phyloP scores from a whole-genome alignment of 2,888 invertebrate species.

The Drosophila monieri region DNA sequence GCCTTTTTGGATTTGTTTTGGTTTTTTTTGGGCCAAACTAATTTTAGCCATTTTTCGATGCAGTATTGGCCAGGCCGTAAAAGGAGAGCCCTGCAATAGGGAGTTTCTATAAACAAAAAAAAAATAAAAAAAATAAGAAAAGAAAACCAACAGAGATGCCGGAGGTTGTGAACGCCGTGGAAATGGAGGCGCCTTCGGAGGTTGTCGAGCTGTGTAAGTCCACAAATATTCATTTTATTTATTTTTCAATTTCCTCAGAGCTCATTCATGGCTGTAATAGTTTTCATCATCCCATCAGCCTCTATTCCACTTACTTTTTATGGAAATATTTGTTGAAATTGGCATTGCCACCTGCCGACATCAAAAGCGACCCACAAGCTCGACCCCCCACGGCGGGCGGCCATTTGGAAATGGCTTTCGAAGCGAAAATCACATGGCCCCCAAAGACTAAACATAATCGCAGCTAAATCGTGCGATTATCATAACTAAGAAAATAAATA shows the following conservation, averaged over 20 bases:
- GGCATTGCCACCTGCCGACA: slow-evolving; percentile 30
- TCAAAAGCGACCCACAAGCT: slow-evolving; percentile 28
- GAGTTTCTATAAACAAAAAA: slow-evolving; percentile 1
- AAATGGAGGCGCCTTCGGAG: slow-evolving; percentile 43
- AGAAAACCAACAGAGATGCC: slow-evolving; percentile 26
- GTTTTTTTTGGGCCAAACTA: slow-evolving; percentile 25
- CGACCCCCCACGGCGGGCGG: slow-evolving; percentile 54
- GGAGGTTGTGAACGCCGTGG: slow-evolving; percentile 33
- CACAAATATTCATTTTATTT: neutral
- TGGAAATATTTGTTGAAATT: neutral
- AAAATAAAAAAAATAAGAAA: slow-evolving; percentile 2
- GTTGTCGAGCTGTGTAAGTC: slow-evolving; percentile 44
- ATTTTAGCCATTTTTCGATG: slow-evolving; percentile 34
- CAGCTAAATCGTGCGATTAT: slow-evolving; percentile 19
- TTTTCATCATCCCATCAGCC: no score
- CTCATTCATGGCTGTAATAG: neutral
- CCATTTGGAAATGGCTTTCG: slow-evolving; percentile 38
- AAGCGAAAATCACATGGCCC: slow-evolving; percentile 34
- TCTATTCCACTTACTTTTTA: neutral
- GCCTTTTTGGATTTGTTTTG: slow-evolving; percentile 20
- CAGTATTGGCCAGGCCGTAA: slow-evolving; percentile 24
- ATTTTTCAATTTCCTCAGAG: neutral
- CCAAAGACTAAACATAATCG: slow-evolving; percentile 11
- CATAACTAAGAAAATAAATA: slow-evolving; percentile 39
- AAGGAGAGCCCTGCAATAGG: slow-evolving; percentile 13